Evolutionary conservation across 2,797 vertebrate genomes (phyloP).

Genomic region (Anomalospiza imberbis): DNA sequence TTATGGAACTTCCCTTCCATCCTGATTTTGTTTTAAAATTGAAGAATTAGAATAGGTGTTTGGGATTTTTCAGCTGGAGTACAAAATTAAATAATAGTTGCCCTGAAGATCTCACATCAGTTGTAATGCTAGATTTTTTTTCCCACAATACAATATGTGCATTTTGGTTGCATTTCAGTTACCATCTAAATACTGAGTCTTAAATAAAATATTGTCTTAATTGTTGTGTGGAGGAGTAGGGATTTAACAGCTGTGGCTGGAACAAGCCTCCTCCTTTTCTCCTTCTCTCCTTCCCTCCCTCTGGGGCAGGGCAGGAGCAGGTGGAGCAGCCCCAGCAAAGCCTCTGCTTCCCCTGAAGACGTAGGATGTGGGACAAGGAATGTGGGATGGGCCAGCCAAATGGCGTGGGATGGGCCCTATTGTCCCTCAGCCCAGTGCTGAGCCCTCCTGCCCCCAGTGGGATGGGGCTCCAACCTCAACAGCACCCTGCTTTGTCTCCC

Average conservation of each 20-base stretch:
- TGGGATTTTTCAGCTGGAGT: background rate
- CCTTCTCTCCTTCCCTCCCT: background rate
- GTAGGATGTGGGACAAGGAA: background rate
- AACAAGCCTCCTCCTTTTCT: background rate
- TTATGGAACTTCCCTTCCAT: background rate
- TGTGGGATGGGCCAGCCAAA: fast-evolving
- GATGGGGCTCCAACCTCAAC: background rate
- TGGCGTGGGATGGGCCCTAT: no score
- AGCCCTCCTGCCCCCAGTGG: background rate
- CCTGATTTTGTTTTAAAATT: background rate
- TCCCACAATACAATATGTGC: fast-evolving
- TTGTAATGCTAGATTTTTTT: background rate
- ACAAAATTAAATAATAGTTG: background rate
- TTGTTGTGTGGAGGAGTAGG: no score
- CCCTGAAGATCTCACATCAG: background rate
- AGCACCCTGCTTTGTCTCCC: background rate
- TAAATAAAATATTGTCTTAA: background rate
- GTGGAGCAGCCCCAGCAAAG: fast-evolving
- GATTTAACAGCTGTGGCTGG: background rate
- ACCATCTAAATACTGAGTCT: background rate
- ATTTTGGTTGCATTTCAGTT: background rate
- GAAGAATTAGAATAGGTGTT: background rate
- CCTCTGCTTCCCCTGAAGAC: background rate
- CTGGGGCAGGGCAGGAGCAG: fast-evolving
- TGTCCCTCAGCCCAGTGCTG: no score